Evolutionary conservation across 2,888 invertebrate genomes (phyloP), one percentile per base, ranked within the genome.

Genomic region (Orchesellides sinensis): DNA sequence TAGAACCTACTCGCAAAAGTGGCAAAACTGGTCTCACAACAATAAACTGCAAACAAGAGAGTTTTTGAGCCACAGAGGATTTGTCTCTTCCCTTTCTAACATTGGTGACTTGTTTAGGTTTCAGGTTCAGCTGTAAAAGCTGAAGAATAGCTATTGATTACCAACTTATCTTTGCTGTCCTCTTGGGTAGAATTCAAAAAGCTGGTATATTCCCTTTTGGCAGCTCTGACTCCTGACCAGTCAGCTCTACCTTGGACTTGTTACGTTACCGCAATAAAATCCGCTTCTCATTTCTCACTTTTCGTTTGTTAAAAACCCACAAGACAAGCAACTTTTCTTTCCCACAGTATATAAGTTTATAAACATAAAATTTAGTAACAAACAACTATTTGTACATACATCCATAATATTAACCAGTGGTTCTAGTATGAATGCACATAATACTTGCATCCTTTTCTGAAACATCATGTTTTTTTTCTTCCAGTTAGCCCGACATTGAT

Each of bases 251-350:
- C 21, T 52, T 10, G 21, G 52, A 4, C 25, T 59, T 59, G 27
- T 59, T 27, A 27, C 25, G 23, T 59, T 27, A 69, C 69, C 69
- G 29, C 69, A 69, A 54, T 14, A 69, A 29, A 49, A 69, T 69
- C 69, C 69, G 54, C 21, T 68, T 68, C 49, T 68, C 68, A 59
- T 68, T 49, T 68, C 68, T 68, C 68, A 49, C 27, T 63, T 35
- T 63, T 32, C 61, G 35, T 40, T 40, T 40, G 17, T 21, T 23
- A 19, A 65, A 19, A 52, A 35, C 25, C 66, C 72, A 72, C 72
- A 63, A 63, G 63, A 63, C 63, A 63, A 21, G 45, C 73, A 73
- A 63, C 73, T 73, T 73, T 73, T 73, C 73, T 63, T 73, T 73
- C 73, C 73, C 73, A 73, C 63, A 73, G 35, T 73, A 47, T 63